phyloP scores from a whole-genome alignment of 2,888 invertebrate species.

The Cosmia trapezina region DNA sequence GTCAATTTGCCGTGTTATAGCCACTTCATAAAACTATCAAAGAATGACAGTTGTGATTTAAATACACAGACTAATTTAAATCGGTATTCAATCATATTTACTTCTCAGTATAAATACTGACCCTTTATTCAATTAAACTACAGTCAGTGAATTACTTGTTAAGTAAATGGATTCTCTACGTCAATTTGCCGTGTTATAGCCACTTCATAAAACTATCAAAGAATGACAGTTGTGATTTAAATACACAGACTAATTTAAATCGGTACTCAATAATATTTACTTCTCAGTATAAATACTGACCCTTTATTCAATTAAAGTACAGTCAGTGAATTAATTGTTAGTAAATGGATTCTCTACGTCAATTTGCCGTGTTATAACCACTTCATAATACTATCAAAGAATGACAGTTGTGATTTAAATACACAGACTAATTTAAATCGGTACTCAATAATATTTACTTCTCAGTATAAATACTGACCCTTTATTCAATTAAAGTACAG shows the following conservation, averaged over 20 bases:
- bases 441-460: background rate
- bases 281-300: background rate
- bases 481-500: background rate
- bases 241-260: background rate
- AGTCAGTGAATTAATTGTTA: too few relatives aligned
- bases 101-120: background rate
- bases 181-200: background rate
- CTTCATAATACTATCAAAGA: background rate
- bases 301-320: background rate
- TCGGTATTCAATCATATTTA: background rate
- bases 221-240: background rate
- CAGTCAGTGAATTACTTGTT: too few relatives aligned
- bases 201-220: background rate
- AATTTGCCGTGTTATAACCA: background rate
- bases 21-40: background rate
- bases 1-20: background rate
- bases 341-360: background rate
- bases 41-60: background rate
- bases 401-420: background rate
- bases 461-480: background rate
- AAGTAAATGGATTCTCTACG: background rate
- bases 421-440: background rate
- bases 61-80: background rate
- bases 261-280: background rate
- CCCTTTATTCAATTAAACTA: background rate